phyloP scores from a whole-genome alignment of 2,113 vertebrate genomes.

The Carettochelys insculpta region DNA sequence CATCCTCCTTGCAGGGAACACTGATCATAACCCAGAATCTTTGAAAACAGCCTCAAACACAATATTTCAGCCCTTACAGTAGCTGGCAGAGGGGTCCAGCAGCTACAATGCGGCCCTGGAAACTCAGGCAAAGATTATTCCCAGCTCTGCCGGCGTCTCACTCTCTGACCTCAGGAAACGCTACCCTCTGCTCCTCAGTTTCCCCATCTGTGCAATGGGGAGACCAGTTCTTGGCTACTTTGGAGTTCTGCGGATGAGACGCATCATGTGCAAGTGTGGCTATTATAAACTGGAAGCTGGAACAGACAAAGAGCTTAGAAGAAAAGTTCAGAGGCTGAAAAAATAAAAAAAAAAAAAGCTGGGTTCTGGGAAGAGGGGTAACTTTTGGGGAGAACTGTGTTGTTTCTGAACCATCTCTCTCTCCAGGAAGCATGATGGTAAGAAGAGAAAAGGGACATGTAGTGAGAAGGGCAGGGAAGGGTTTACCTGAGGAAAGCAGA shows the following conservation, averaged over 20 bases:
- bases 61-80: neutral
- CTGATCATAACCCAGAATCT: neutral
- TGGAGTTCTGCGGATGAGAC: neutral
- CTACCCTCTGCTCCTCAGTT: neutral
- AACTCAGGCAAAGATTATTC: neutral
- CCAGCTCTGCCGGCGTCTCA: neutral
- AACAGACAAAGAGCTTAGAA: neutral
- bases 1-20: no score
- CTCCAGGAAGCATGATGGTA: neutral
- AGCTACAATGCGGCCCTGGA: neutral
- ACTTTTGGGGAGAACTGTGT: neutral
- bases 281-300: neutral
- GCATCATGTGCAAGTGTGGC: neutral
- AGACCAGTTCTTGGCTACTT: neutral
- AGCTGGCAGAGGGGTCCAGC: neutral
- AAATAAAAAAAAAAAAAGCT: no score
- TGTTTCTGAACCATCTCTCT: neutral
- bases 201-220: neutral
- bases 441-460: neutral
- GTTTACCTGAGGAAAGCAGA: slow-evolving; percentile 13
- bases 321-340: neutral
- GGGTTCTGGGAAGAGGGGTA: neutral
- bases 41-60: neutral
- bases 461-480: neutral
- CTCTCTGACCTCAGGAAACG: neutral